Base-by-base conservation (phyloP, 2,888 invertebrate genomes). In the Phengaris arion region DNA sequence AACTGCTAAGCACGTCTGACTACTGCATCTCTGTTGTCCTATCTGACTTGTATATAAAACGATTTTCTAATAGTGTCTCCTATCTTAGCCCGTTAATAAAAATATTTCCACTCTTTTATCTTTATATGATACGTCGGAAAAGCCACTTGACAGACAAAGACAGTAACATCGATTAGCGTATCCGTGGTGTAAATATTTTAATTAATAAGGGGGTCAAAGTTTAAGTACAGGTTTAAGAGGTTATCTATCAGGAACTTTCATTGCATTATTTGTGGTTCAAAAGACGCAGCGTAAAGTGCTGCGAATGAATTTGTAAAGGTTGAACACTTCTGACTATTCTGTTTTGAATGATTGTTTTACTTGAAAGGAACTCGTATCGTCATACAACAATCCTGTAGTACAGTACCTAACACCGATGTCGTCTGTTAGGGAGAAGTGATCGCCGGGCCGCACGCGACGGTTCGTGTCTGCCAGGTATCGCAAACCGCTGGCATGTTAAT, bases 381-480 rank as follows among this genome's bases (percentile, higher is more conserved):
- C 45, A 64, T 45, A 64, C 64, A 64, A 52, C 54, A n/a, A 54
- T 54, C 68, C 68, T 46, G 74, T 69, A 69, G 8, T 48, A 48
- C 48, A 48, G 45, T 48, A 2, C 35, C 35, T 35, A 75, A 52
- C 55, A 68, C 68, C 45, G 45, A 22, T 54, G 74, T 69, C 52
- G 74, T 54, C n/a, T n/a, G 13, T 46, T 55, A 59, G 55, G 51
- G 51, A 77, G 77, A 81, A 81, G 79, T 82, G 83, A 85, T 85
- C 80, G 85, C 77, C 75, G 76, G 68, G 70, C 74, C 78, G 78
- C 87, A 87, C 87, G 87, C 87, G 79, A 86, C 76, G 74, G 80
- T 83, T 83, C 87, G 85, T 85, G 87, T 83, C 81, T 75, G 80
- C 77, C 78, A 77, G 72, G 68, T 76, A 77, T 77, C 76, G 70